Base-by-base conservation (phyloP, 2,888 invertebrate genomes). In the Rapana venosa region DNA sequence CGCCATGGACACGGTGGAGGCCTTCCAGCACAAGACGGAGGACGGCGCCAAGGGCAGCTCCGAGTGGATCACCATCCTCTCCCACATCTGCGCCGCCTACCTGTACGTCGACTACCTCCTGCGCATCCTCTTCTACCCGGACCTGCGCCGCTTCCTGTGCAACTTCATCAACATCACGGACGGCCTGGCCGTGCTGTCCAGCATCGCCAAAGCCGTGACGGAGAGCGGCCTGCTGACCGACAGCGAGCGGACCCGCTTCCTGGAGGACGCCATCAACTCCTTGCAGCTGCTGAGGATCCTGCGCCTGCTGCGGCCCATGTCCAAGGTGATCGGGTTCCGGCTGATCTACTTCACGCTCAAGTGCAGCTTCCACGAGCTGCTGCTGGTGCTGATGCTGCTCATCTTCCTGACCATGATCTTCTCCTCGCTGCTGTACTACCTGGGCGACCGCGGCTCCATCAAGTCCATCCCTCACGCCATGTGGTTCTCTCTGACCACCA, bases 41-140 rank as follows among this genome's bases (percentile, higher is more conserved):
- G 66, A 86, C 81, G 26, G 22, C 30, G 1, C n/a, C n/a, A n/a
- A 58, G 1, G 5, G 15, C n/a, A 2, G 8, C 2, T 26, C 26
- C 17, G 2, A 30, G 22, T 32, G 6, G 61, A 61, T 86, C 32
- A 0, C 0, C 32, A 35, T 61, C 32, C 22, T 86, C 32, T 13
- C 32, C 17, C 17, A 61, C 32, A 22, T 58, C 6, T 86, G 86
- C 47, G 91, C 93, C 4, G 92, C 91, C 13, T 93, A 93, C 79
- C 94, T 95, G 90, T 93, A 94, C 1, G 13, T 93, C 0, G 95
- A 95, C 84, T 90, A 95, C 22, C 66, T 94, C 6, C 77, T 94
- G 6, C 88, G 94, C 32, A 83, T 93, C 13, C 56, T 93, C 15
- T 92, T 94, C 66, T 93, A 92, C 85, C 94, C 94, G 0, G 89